Base-by-base conservation (phyloP, 2,888 invertebrate species). In the Ochropacha duplaris region DNA sequence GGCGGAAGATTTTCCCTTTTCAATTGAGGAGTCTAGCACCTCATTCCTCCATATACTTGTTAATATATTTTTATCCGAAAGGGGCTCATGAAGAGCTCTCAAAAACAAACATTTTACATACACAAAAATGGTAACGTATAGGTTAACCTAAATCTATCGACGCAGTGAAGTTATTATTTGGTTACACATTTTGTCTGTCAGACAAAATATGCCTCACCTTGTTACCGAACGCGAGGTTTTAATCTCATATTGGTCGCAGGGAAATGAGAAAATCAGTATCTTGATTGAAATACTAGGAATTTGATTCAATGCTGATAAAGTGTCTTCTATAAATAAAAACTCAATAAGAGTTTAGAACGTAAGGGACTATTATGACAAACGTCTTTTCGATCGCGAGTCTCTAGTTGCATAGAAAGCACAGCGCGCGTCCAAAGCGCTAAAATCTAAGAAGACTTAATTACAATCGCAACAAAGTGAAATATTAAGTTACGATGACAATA, bases 241-340 rank as follows among this genome's bases (percentile, higher is more conserved):
- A 44, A 44, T 44, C 44, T 44, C 19, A 44, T 44, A 44, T 44
- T 44, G 44, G 44, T 44, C 8, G 44, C 19, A 44, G 44, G 44
- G 44, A 44, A 44, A 44, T 44, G 44, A 44, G 19, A 44, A 44
- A 44, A 44, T 44, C 44, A 44, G 44, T 44, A 44, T 44, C 44
- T 16, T 44, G 44, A 44, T 44, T 44, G 44, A 44, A 9, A 19
- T 44, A 44, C 44, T 19, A 19, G 44, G 44, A 36, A 36, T 36
- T 36, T 36, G 36, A 36, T 36, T 36, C n/a, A 36, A n/a, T 5
- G 36, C 36, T 9, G 11, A 31, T 12, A 31, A 12, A 36, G n/a
- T 14, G n/a, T 9, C n/a, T n/a, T 36, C 9, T 4, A 6, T 36
- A 5, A 4, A 36, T 31, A 31, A 31, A 31, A 31, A 2, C 3